Conservation (phyloP, 2,797 vertebrate species). For the Gadopsis marmoratus region DNA sequence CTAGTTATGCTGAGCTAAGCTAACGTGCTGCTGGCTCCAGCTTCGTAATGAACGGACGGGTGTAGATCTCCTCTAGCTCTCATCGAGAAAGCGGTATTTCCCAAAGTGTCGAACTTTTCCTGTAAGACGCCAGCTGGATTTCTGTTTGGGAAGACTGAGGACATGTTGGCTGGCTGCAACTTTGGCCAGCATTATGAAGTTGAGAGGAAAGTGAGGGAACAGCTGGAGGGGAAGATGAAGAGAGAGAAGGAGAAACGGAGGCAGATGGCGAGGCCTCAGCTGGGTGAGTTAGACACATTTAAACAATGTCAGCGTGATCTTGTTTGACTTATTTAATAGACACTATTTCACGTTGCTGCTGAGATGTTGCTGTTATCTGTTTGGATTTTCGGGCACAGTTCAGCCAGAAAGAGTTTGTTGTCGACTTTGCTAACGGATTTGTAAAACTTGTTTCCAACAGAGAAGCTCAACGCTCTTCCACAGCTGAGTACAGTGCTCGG, state of each 20-base stretch:
- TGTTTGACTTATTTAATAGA: slow-evolving; percentile 4
- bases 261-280: slow-evolving; percentile 53
- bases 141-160: slow-evolving; percentile 80
- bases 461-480: slow-evolving; percentile 40
- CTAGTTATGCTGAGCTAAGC: not conserved
- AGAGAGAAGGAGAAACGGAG: slow-evolving; percentile 56
- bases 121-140: slow-evolving; percentile 36
- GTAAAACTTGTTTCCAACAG: slow-evolving; percentile 52
- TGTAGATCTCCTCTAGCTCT: not conserved
- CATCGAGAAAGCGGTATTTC: not conserved
- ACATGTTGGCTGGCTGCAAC: slow-evolving; percentile 49
- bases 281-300: slow-evolving; percentile 66
- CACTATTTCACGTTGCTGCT: not conserved
- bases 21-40: not conserved
- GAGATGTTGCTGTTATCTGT: not conserved
- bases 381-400: not conserved
- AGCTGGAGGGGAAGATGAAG: slow-evolving; percentile 59
- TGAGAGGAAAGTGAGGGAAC: slow-evolving; percentile 47
- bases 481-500: slow-evolving; percentile 69
- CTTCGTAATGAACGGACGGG: not conserved
- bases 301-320: not conserved
- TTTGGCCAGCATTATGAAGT: slow-evolving; percentile 44
- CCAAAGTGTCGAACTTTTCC: no score
- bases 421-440: slow-evolving; percentile 7
- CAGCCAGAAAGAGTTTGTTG: not conserved